phyloP scores from a whole-genome alignment of 2,113 vertebrate genomes.

The Chrysochloris asiatica region DNA sequence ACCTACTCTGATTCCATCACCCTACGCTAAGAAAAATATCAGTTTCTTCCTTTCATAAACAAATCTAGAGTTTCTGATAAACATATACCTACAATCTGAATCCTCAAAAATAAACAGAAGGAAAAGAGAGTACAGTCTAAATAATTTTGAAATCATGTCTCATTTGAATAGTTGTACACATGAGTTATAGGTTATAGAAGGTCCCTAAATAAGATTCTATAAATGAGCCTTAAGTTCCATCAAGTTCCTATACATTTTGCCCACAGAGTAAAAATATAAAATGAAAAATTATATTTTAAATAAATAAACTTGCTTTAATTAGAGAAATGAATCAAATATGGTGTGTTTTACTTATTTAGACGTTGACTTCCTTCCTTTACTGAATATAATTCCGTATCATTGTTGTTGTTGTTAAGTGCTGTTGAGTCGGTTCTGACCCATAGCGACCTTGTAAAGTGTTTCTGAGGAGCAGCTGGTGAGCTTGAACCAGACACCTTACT shows the following conservation, averaged over 20 bases:
- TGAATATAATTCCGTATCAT: neutral
- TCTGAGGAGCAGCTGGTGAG: no score
- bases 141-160: slow-evolving; percentile 34
- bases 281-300: no score
- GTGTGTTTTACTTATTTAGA: neutral
- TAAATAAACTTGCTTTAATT: no score
- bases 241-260: neutral
- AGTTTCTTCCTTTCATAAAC: neutral
- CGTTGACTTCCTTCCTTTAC: neutral
- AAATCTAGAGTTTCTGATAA: neutral
- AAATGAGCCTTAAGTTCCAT: neutral
- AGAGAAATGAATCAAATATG: neutral
- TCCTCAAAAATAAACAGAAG: neutral
- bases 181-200: no score
- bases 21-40: neutral
- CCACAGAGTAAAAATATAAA: slow-evolving; percentile 7
- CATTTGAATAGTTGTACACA: no score
- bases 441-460: no score
- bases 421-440: no score
- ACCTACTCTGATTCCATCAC: slow-evolving; percentile 13
- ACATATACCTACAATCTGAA: neutral
- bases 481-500: no score
- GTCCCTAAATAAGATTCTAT: no score
- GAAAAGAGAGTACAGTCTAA: neutral
- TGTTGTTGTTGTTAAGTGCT: no score